These are phyloP conservation scores for Orius insidiosus DNA, from an alignment of 1,140 invertebrate species.

Conservation along the genomic window DNA sequence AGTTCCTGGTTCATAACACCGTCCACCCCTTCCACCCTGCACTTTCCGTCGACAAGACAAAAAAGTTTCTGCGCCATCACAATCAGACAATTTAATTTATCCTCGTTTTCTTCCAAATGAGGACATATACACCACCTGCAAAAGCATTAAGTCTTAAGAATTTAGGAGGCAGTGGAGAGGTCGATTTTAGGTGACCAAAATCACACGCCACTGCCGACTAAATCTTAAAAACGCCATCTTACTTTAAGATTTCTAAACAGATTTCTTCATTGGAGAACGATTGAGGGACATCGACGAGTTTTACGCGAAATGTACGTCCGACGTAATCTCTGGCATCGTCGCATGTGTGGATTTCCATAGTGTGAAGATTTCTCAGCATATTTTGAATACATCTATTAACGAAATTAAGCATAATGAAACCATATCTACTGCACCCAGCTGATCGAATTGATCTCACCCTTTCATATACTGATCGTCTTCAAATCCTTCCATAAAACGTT, in stretches of 20 bases:
- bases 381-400: constrained; percentile 60
- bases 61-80: constrained; percentile 89
- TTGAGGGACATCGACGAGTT: constrained; percentile 47
- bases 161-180: too few species aligned
- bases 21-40: constrained; percentile 72
- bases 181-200: too few species aligned
- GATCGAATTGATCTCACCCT: too few species aligned
- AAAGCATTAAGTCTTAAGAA: constrained; percentile 20
- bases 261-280: constrained; percentile 59
- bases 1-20: constrained; percentile 92
- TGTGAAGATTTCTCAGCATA: constrained; percentile 68
- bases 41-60: constrained; percentile 64
- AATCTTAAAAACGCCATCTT: too few species aligned
- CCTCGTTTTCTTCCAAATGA: constrained; percentile 52
- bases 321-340: constrained; percentile 58
- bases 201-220: too few species aligned
- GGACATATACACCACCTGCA: constrained; percentile 56
- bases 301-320: constrained; percentile 64
- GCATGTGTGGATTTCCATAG: constrained; percentile 56
- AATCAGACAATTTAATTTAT: constrained; percentile 60
- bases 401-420: too few species aligned
- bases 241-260: constrained; percentile 55
- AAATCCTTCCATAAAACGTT: constrained; percentile 53
- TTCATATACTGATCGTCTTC: constrained; percentile 69
- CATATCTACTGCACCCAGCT: too few species aligned